Conservation (phyloP, 2,888 invertebrate species). For the Autographa pulchrina region DNA sequence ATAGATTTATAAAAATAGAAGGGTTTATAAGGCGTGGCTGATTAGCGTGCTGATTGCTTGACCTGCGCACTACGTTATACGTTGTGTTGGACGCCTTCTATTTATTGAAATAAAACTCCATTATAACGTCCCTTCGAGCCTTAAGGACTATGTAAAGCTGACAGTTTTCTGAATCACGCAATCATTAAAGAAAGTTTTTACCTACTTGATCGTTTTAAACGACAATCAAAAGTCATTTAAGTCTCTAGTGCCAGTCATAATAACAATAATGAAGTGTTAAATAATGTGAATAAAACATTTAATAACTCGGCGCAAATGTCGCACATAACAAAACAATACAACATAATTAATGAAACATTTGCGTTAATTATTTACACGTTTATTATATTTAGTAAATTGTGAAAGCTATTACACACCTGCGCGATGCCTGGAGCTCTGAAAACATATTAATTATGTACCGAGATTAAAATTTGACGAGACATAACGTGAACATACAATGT, state of each 20-base stretch:
- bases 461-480: conserved; percentile 67
- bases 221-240: neutral
- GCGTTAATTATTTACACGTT: conserved; percentile 30
- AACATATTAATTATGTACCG: conserved; percentile 65
- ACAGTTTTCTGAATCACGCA: too few species aligned
- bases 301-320: neutral
- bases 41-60: too few species aligned
- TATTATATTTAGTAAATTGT: conserved; percentile 49
- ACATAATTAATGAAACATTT: conserved; percentile 38
- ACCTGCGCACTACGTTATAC: too few species aligned
- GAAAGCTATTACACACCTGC: conserved; percentile 60
- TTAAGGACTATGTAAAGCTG: too few species aligned
- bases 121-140: too few species aligned
- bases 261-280: neutral
- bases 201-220: neutral
- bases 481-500: conserved; percentile 44
- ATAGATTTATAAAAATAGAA: too few species aligned
- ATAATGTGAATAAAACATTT: neutral
- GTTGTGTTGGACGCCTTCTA: too few species aligned
- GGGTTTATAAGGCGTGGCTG: too few species aligned
- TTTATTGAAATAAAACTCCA: too few species aligned
- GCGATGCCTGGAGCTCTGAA: conserved; percentile 54
- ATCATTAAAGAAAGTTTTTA: neutral
- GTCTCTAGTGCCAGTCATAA: neutral
- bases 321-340: conserved; percentile 2